phyloP scores from a whole-genome alignment of 2,113 vertebrate species.

The Haliaeetus leucogaster region DNA sequence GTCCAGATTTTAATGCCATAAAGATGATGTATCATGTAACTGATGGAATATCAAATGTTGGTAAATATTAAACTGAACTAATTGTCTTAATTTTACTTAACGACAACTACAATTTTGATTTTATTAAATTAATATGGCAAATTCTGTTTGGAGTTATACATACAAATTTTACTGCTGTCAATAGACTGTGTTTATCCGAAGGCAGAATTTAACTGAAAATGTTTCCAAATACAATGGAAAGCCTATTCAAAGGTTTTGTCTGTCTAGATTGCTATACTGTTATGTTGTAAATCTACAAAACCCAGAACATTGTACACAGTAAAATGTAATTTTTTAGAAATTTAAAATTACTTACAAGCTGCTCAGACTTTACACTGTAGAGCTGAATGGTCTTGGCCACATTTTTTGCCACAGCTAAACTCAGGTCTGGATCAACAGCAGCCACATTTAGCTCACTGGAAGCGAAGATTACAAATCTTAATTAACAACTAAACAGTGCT shows the following conservation, averaged over 20 bases:
- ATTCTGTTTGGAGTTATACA: background rate
- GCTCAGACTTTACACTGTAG: conserved; percentile 94
- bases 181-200: background rate
- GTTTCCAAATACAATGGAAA: background rate
- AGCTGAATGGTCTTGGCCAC: conserved; percentile 94
- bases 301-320: background rate
- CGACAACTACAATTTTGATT: background rate
- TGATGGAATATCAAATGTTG: background rate
- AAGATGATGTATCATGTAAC: background rate
- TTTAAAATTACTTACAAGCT: conserved; percentile 83
- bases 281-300: background rate
- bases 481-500: background rate
- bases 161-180: background rate
- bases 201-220: background rate
- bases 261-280: background rate
- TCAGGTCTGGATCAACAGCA: conserved; percentile 87
- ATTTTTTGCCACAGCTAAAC: conserved; percentile 90
- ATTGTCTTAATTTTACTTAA: background rate
- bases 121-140: background rate
- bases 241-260: background rate
- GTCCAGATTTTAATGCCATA: background rate
- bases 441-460: conserved; percentile 93
- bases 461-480: conserved; percentile 34
- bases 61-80: background rate
- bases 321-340: background rate